Base-by-base conservation (phyloP, 2,888 invertebrate species). In the Drosophila paramelanica region DNA sequence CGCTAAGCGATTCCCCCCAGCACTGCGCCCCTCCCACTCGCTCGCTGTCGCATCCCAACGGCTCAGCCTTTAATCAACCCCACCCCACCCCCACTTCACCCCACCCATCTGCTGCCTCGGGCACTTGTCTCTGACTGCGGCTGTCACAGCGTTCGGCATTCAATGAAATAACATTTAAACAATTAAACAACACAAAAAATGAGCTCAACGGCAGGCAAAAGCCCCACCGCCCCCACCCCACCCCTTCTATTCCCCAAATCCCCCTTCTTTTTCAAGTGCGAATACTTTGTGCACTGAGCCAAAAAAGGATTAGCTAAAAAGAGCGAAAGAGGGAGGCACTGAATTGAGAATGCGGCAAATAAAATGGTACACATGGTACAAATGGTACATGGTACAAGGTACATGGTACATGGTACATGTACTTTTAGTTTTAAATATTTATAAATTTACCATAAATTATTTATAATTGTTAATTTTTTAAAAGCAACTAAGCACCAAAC, bases 131-230 rank as follows among this genome's bases (percentile, higher is more conserved):
- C 38, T 31, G 31, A 6, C 36, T 20, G 31, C 31, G 31, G 2
- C 6, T 20, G 20, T n/a, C 33, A 62, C 65, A 65, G 58, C 62
- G 49, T 61, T 47, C 66, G 77, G 68, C 75, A 85, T 85, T 85
- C 73, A 85, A 83, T 83, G 82, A 72, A 80, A 85, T 82, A 73
- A 82, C 78, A 82, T 79, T 83, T 82, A 73, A 85, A 83, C 86
- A 83, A 83, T 83, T 82, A 82, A 66, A 67, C 56, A 58, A 65
- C 50, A 53, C 61, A 67, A 36, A 47, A 41, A 46, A 51, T 13
- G 17, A 39, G 20, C 47, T 25, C 25, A 36, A 38, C 47, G 49
- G 43, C 20, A 57, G 43, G 14, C 45, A 52, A 52, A 49, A 42
- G 38, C 38, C 25, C 25, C 25, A 0, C 3, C 11, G 0, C 33